phyloP scores from a whole-genome alignment of 2,113 vertebrate genomes.

The Trinectes maculatus region DNA sequence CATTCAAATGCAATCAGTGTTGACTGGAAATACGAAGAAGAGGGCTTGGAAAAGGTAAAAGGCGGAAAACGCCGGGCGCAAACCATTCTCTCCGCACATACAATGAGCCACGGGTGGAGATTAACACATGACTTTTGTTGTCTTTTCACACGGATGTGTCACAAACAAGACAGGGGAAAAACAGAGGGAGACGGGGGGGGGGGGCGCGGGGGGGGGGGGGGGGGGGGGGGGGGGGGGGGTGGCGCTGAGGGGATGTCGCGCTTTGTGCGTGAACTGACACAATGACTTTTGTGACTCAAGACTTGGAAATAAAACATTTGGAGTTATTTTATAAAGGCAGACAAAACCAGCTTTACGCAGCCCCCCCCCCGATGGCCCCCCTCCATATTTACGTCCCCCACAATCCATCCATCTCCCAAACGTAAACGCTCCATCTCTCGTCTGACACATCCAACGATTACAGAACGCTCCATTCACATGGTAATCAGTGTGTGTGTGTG shows the following conservation, averaged over 20 bases:
- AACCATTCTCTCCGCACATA: conserved; percentile 68
- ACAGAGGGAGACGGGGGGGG: conserved; percentile 54
- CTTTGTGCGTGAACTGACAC: conserved; percentile 84
- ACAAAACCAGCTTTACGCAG: conserved; percentile 80
- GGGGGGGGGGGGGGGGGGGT: conserved; percentile 63
- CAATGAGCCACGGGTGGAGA: conserved; percentile 82
- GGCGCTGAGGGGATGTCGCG: conserved; percentile 73
- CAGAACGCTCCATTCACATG: conserved; percentile 83
- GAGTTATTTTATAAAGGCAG: conserved; percentile 79
- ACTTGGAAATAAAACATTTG: conserved; percentile 79
- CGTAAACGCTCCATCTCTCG: conserved; percentile 75
- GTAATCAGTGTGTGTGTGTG: conserved; percentile 76
- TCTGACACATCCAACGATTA: conserved; percentile 84
- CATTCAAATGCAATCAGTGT: conserved; percentile 81
- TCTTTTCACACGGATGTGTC: conserved; percentile 84
- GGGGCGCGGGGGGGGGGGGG: conserved; percentile 62
- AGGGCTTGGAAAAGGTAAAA: conserved; percentile 77
- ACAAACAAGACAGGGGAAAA: conserved; percentile 81
- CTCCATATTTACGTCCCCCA: conserved; percentile 71
- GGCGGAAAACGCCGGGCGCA: conserved; percentile 61
- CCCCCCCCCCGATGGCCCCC: conserved; percentile 10
- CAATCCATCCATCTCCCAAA: conserved; percentile 79
- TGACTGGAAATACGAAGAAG: conserved; percentile 77
- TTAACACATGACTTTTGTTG: conserved; percentile 86
- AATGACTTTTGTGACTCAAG: conserved; percentile 86